These are phyloP conservation scores for Misgurnus mizolepis DNA, from an alignment of 2,113 vertebrate genomes.

Conservation along the genomic window DNA sequence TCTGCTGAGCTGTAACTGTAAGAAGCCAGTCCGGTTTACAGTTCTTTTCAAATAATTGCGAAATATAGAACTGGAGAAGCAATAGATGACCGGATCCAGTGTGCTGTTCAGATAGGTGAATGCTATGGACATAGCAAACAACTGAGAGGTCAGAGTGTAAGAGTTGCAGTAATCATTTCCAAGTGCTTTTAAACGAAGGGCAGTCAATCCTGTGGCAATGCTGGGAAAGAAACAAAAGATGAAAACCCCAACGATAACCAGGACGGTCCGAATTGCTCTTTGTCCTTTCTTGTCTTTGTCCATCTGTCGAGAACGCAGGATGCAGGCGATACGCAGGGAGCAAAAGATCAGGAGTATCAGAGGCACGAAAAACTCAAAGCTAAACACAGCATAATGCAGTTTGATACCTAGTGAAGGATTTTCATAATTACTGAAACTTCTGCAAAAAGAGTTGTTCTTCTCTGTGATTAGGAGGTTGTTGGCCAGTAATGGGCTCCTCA, in stretches of 20 bases:
- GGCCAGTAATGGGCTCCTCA: constrained; percentile 68
- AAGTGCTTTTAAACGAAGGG: constrained; percentile 35
- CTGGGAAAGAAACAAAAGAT: constrained; percentile 73
- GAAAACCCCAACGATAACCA: constrained; percentile 59
- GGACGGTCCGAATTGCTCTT: constrained; percentile 68
- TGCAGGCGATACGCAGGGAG: constrained; percentile 36
- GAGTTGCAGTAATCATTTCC: constrained; percentile 40
- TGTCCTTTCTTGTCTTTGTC: constrained; percentile 43
- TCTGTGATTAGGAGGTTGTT: constrained; percentile 55
- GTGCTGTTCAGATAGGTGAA: constrained; percentile 77
- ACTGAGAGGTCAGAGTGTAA: constrained; percentile 60
- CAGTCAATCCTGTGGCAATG: constrained; percentile 59
- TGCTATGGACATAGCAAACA: constrained; percentile 71
- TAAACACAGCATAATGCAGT: constrained; percentile 55
- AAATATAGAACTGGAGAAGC: constrained; percentile 77
- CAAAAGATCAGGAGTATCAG: constrained; percentile 46
- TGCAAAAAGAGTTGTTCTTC: constrained; percentile 60
- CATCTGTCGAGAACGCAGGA: constrained; percentile 18
- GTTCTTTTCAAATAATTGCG: constrained; percentile 62
- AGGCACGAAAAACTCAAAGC: constrained; percentile 47
- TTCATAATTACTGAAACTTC: constrained; percentile 70
- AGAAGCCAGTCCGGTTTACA: constrained; percentile 35
- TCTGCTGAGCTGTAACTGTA: constrained; percentile 23
- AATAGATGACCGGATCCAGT: constrained; percentile 74
- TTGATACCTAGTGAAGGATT: constrained; percentile 38